Percentiles rank a stretch among this genome's conserved stretches.
These are phyloP conservation scores for Limnephilus marmoratus DNA, from an alignment of 2,888 invertebrate genomes.

Conservation along the genomic window DNA sequence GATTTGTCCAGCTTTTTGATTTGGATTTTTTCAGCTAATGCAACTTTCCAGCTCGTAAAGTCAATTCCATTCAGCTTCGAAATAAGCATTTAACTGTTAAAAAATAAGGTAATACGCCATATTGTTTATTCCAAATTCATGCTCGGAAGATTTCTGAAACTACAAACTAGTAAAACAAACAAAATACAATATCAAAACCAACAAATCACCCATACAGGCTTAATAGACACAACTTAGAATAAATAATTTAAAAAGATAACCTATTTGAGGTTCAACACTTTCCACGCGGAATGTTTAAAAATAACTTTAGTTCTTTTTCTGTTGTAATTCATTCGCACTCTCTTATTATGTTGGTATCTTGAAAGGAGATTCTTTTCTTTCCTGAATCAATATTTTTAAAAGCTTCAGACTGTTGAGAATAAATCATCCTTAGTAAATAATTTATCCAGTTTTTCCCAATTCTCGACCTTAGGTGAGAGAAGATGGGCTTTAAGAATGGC, in stretches of 20 bases:
- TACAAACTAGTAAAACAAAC: neutral
- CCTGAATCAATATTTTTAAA: neutral
- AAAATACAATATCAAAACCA: no score
- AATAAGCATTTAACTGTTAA: neutral
- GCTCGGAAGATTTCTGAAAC: neutral
- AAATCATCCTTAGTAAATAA: neutral
- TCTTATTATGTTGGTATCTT: neutral
- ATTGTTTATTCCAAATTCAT: neutral
- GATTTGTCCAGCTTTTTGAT: no score
- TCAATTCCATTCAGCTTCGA: no score
- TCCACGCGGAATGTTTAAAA: neutral
- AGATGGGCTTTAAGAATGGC: neutral
- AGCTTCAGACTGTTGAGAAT: neutral
- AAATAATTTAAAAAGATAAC: neutral
- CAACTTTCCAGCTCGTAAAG: no score
- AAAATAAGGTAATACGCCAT: neutral
- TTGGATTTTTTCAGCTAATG: no score
- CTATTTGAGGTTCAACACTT: neutral
- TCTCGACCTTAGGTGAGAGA: neutral
- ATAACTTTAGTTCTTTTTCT: neutral
- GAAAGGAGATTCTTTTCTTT: neutral
- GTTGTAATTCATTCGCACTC: neutral
- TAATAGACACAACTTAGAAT: neutral
- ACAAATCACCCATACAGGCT: neutral
- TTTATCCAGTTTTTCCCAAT: neutral